Conservation (phyloP, 2,797 vertebrate genomes). For the Carduelis carduelis region DNA sequence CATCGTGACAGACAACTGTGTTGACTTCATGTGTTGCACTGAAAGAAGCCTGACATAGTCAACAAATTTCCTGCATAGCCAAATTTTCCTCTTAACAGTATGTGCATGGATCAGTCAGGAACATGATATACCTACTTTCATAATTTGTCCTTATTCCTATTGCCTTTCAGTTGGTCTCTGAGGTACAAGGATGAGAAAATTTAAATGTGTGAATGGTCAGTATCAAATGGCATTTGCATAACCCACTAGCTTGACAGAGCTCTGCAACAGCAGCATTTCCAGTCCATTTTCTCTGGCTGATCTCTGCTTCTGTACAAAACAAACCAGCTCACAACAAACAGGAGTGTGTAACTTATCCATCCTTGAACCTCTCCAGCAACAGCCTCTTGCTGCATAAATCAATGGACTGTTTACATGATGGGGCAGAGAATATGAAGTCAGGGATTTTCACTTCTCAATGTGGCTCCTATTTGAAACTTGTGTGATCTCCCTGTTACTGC, state of each 20-base stretch:
- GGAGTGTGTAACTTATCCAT: not conserved
- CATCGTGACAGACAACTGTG: fast-evolving
- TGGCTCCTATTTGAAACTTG: not conserved
- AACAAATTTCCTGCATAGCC: not conserved
- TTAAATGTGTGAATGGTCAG: not conserved
- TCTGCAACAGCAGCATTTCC: not conserved
- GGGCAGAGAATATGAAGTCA: not conserved
- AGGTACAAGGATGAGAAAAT: not conserved
- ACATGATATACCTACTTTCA: not conserved
- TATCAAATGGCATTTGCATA: not conserved
- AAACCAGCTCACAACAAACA: not conserved
- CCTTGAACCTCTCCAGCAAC: not conserved
- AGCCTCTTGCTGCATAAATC: not conserved
- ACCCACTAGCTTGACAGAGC: not conserved
- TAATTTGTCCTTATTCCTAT: not conserved
- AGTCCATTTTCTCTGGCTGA: not conserved
- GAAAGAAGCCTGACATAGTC: not conserved
- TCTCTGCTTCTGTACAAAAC: not conserved
- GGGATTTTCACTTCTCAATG: not conserved
- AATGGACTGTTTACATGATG: not conserved
- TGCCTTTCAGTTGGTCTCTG: not conserved
- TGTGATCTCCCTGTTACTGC: not conserved
- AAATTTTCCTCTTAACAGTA: not conserved
- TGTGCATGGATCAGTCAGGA: not conserved
- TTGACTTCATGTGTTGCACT: not conserved